These are phyloP conservation scores for Martes martes DNA, from an alignment of 2,113 vertebrate genomes.

Conservation along the genomic window DNA sequence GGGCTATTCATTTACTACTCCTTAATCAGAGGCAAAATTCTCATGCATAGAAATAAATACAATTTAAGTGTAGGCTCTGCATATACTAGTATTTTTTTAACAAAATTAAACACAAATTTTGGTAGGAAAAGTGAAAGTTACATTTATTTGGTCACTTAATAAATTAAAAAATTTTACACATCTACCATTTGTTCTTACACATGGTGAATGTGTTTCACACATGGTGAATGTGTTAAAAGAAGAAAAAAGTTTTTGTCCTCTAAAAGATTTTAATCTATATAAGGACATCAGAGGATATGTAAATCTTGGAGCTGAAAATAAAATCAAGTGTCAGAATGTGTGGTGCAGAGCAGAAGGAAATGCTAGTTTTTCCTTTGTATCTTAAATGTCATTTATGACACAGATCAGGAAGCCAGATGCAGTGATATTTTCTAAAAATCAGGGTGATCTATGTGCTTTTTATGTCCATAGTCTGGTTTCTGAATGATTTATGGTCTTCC, in stretches of 20 bases:
- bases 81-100: too few species aligned
- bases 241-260: neutral
- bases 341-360: neutral
- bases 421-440: constrained; percentile 34
- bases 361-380: neutral
- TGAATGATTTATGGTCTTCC: neutral
- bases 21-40: neutral
- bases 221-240: neutral
- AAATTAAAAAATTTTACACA: neutral
- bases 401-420: neutral
- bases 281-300: neutral
- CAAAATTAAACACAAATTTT: too few species aligned
- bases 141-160: too few species aligned
- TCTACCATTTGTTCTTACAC: neutral
- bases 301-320: neutral
- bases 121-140: too few species aligned
- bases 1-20: neutral
- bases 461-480: neutral
- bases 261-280: neutral
- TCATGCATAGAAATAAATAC: neutral
- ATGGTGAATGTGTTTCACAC: neutral
- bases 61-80: too few species aligned
- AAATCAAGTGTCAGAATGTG: constrained; percentile 11
- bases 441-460: constrained; percentile 16
- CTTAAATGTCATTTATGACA: neutral